These are phyloP conservation scores for Prietella phreatophila DNA, from an alignment of 2,113 vertebrate genomes.

Conservation along the genomic window DNA sequence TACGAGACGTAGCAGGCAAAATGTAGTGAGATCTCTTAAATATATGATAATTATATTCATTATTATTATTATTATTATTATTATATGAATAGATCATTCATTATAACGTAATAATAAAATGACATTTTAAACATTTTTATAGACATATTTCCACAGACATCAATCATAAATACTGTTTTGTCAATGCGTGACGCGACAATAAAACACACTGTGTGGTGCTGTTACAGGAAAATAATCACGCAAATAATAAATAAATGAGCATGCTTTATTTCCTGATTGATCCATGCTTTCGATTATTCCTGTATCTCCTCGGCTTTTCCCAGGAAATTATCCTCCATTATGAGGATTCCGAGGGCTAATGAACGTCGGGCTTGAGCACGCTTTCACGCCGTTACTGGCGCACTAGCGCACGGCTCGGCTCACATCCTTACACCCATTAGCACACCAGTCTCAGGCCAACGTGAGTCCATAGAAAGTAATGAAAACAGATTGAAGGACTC, in stretches of 20 bases:
- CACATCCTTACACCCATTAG: constrained; percentile 9
- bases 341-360: neutral
- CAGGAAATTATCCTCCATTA: neutral
- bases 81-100: neutral
- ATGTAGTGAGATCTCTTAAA: neutral
- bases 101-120: no score
- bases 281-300: neutral
- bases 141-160: no score
- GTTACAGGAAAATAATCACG: no score
- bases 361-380: neutral
- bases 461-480: constrained; percentile 10
- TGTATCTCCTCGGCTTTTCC: neutral
- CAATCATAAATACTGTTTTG: no score
- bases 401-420: neutral
- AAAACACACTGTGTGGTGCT: no score
- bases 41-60: neutral
- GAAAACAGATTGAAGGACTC: constrained; percentile 23
- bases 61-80: neutral
- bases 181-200: no score
- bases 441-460: neutral
- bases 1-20: neutral
- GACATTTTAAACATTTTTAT: no score
- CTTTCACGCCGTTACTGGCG: neutral
- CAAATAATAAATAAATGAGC: neutral
- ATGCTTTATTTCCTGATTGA: neutral